Evolutionary conservation across 2,888 invertebrate species (phyloP).

Genomic region (Chaetogeoica ovagalla): DNA sequence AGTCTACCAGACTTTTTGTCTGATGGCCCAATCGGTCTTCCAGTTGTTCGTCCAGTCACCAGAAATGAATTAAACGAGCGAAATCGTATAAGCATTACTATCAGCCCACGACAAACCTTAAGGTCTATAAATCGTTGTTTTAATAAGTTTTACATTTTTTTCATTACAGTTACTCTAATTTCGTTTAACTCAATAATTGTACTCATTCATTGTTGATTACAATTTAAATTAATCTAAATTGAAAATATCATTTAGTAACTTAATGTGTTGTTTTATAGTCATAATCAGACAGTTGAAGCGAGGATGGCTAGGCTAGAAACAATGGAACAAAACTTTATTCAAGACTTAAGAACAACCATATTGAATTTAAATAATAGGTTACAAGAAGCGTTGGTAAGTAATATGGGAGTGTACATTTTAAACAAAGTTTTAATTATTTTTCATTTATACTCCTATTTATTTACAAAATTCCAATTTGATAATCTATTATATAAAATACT

Average conservation of each 20-base stretch:
- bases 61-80: slow-evolving; percentile 31
- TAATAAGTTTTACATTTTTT: slow-evolving; percentile 36
- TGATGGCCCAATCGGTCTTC: slow-evolving; percentile 66
- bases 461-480: too few species aligned
- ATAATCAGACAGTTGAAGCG: slow-evolving; percentile 39
- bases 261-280: slow-evolving; percentile 14
- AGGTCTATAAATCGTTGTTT: slow-evolving; percentile 30
- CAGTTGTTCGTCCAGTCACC: slow-evolving; percentile 40
- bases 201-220: background rate
- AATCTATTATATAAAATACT: too few species aligned
- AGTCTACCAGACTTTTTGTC: slow-evolving; percentile 71
- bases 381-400: slow-evolving; percentile 42
- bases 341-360: slow-evolving; percentile 45
- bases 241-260: background rate
- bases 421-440: too few species aligned
- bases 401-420: background rate
- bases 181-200: background rate
- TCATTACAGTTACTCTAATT: background rate
- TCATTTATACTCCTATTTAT: too few species aligned
- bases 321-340: too few species aligned
- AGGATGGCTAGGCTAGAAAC: slow-evolving; percentile 31
- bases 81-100: slow-evolving; percentile 44
- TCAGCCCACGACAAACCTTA: slow-evolving; percentile 29
- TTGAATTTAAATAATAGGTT: slow-evolving; percentile 50
- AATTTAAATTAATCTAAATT: background rate